Evolutionary conservation across 2,888 invertebrate genomes (phyloP), one percentile per base, ranked within the genome.

Genomic region (Aphodius sticticus): DNA sequence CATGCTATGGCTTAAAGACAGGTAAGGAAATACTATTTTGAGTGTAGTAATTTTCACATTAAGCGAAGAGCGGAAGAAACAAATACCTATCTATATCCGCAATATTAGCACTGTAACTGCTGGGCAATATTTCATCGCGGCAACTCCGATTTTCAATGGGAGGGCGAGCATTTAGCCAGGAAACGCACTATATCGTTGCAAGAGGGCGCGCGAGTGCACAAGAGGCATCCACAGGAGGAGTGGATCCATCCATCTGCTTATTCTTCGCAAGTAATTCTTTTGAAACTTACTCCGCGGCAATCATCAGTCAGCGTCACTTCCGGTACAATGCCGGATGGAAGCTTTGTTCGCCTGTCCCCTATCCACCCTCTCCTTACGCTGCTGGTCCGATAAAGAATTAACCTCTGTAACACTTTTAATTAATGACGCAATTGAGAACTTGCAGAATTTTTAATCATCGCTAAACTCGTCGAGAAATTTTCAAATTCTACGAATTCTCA

Each of bases 271-370:
- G 86, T 86, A 86, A 87, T 87, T 88, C 87, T 88, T 88, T 88
- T 87, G 85, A 86, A 87, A 86, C 86, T 84, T 85, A 84, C 86
- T 53, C 53, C 83, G 85, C 84, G 85, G 81, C 84, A 86, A 88
- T 87, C 88, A 89, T 89, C 88, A 88, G 88, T 89, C 88, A 89
- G 87, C 88, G 89, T 89, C 89, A 89, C 87, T 88, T 88, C 88
- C 86, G 87, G 86, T 86, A 88, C 88, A 88, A 88, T 88, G 87
- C 86, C 86, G 86, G 85, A 84, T 83, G 83, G 83, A 85, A 83
- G 86, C 86, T 87, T 88, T 88, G 88, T 88, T 86, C 87, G 86
- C 84, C 37, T 74, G 35, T 35, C 37, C 74, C 37, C 74, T 6
- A 16, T 35, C 74, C 36, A 35, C 74, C 35, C 74, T 6, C 74